Percentiles rank a stretch among this genome's conserved stretches.
Evolutionary conservation across 2,797 vertebrate genomes (phyloP).

Genomic region (Neosalanx taihuensis): DNA sequence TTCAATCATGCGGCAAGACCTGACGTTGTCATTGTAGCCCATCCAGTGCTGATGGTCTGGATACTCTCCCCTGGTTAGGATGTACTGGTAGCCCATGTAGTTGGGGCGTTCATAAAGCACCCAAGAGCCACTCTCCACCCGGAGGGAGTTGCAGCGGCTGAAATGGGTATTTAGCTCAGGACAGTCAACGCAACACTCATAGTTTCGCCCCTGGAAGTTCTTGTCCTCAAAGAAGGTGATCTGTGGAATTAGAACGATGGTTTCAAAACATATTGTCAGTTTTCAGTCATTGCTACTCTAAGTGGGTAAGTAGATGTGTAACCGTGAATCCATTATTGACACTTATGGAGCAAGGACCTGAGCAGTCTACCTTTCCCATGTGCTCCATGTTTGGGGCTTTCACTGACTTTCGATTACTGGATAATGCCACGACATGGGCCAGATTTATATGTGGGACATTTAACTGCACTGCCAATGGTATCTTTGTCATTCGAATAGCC

Average conservation of each 20-base stretch:
- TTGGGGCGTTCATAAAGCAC: constrained; percentile 63
- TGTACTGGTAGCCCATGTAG: constrained; percentile 62
- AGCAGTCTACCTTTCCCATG: constrained; percentile 54
- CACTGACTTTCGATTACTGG: constrained; percentile 26
- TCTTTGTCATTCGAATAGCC: constrained; percentile 60
- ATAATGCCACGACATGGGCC: constrained; percentile 30
- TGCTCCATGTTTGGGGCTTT: constrained; percentile 54
- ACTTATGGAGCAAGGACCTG: background rate
- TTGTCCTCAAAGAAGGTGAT: constrained; percentile 66
- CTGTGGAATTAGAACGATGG: constrained; percentile 30
- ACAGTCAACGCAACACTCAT: constrained; percentile 62
- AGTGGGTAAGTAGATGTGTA: background rate
- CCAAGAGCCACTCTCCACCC: constrained; percentile 60
- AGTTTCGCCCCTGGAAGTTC: constrained; percentile 59
- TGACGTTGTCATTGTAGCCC: constrained; percentile 62
- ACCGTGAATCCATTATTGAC: background rate
- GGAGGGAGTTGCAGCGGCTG: constrained; percentile 59
- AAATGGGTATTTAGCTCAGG: constrained; percentile 57
- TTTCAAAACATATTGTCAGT: background rate
- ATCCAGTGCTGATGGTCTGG: constrained; percentile 61
- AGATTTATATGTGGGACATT: constrained; percentile 60
- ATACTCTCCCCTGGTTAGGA: constrained; percentile 62
- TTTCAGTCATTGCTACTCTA: background rate
- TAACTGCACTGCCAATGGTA: constrained; percentile 45
- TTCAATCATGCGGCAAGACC: constrained; percentile 57